Percentiles rank a stretch among this genome's conserved stretches.
Conservation (phyloP, 1,140 invertebrate species). For the Calliopsis andreniformis region DNA sequence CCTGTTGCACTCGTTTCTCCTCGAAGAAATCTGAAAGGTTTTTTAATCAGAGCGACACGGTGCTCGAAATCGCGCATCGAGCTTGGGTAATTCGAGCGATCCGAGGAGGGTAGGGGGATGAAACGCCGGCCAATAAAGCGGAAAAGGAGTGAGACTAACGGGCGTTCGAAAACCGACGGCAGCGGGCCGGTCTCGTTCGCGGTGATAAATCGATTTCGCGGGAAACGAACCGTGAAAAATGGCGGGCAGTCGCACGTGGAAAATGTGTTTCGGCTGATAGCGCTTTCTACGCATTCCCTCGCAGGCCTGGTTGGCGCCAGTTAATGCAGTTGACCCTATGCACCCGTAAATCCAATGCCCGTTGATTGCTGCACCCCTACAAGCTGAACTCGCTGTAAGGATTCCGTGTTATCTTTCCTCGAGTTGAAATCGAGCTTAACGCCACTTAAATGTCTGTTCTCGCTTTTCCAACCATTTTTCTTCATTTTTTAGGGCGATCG, state of each 20-base stretch:
- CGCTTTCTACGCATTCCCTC: conserved; percentile 44
- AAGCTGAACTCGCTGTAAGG: neutral
- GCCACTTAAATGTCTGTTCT: neutral
- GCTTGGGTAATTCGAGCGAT: conserved; percentile 20
- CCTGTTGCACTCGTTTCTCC: no score
- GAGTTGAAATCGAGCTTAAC: neutral
- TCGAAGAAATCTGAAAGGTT: no score
- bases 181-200: conserved; percentile 19
- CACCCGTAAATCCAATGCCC: conserved; percentile 54
- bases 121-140: conserved; percentile 38
- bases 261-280: conserved; percentile 68
- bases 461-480: neutral
- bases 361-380: conserved; percentile 32
- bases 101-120: neutral
- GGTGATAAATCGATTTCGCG: conserved; percentile 66
- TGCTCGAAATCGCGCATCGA: conserved; percentile 23
- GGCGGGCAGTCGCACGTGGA: conserved; percentile 67
- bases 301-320: conserved; percentile 32
- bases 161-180: conserved; percentile 30
- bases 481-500: neutral
- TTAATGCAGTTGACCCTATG: conserved; percentile 65
- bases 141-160: conserved; percentile 45
- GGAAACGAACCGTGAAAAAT: conserved; percentile 68
- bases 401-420: neutral
- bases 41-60: conserved; percentile 19